Percentiles rank a stretch among this genome's conserved stretches.
phyloP scores from a whole-genome alignment of 2,113 vertebrate species.

The Myocastor coypus region DNA sequence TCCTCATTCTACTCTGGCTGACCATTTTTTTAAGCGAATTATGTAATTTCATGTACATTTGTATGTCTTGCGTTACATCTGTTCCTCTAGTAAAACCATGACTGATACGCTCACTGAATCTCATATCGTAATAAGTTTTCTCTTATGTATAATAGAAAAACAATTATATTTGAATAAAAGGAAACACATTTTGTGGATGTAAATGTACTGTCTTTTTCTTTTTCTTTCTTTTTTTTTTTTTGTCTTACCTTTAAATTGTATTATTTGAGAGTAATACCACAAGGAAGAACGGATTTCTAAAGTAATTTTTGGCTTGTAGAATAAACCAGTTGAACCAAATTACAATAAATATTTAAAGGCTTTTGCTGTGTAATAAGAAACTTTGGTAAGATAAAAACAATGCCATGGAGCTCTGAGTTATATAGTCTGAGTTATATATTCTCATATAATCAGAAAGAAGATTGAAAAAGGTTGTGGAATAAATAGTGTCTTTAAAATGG shows the following conservation, averaged over 20 bases:
- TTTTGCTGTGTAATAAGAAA: not conserved
- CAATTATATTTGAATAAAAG: not conserved
- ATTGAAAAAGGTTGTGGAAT: rapidly evolving
- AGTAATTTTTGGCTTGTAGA: not conserved
- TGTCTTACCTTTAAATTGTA: not conserved
- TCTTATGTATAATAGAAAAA: not conserved
- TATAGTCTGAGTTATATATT: not conserved
- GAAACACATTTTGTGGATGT: not conserved
- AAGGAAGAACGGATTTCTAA: not conserved
- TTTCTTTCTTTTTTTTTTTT: too few relatives aligned
- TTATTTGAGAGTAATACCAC: not conserved
- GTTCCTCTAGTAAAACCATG: too few relatives aligned
- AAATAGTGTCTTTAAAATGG: not conserved
- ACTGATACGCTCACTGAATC: not conserved
- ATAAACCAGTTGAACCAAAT: not conserved
- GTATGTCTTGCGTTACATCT: too few relatives aligned
- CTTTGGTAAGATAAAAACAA: not conserved
- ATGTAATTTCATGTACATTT: too few relatives aligned
- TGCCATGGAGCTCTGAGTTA: not conserved
- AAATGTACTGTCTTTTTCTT: not conserved
- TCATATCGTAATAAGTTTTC: not conserved
- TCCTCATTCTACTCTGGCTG: too few relatives aligned
- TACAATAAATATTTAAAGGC: not conserved
- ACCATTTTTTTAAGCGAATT: too few relatives aligned
- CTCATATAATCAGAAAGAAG: not conserved